Evolutionary conservation across 2,888 invertebrate species (phyloP), one percentile per base, ranked within the genome.

Genomic region (Arrhopalites spinosus): DNA sequence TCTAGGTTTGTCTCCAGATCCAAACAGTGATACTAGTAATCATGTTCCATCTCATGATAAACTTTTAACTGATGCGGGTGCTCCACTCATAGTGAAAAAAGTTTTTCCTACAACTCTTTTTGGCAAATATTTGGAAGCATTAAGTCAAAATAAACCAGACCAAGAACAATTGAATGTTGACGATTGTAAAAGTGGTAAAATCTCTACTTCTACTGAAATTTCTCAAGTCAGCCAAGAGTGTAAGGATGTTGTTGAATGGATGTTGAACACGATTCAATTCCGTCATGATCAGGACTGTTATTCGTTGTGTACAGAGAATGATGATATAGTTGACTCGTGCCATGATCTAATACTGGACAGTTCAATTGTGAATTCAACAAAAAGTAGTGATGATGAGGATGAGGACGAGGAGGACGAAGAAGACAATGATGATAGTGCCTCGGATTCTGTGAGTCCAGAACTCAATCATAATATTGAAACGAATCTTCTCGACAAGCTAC

Each of bases 161-260:
- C 15, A 29, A 25, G 50, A 69, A 59, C 23, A 59, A 15, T 13
- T 59, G 11, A 59, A 27, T 59, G n/a, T n/a, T n/a, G 23, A 59
- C 20, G 27, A 7, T 36, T 3, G 11, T n/a, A 67, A 59, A 27
- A 25, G 5, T 23, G 27, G 15, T 27, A 25, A 59, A 23, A 59
- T 11, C 3, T 23, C 7, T 59, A 68, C 59, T 11, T 17, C 50
- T 15, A 27, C 11, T 15, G 47, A 64, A 73, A 73, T 73, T 50
- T 23, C 63, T 27, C 23, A 45, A 20, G 76, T 73, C 17, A 36
- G 66, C 20, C 64, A n/a, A n/a, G n/a, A n/a, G n/a, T n/a, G n/a
- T n/a, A n/a, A 59, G 50, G 73, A 77, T 15, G 53, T 73, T 8
- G 27, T 77, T 20, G 68, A 69, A 7, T 77, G 77, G 77, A 59